Base-by-base conservation (phyloP, 2,888 invertebrate species). In the Deilephila elpenor region DNA sequence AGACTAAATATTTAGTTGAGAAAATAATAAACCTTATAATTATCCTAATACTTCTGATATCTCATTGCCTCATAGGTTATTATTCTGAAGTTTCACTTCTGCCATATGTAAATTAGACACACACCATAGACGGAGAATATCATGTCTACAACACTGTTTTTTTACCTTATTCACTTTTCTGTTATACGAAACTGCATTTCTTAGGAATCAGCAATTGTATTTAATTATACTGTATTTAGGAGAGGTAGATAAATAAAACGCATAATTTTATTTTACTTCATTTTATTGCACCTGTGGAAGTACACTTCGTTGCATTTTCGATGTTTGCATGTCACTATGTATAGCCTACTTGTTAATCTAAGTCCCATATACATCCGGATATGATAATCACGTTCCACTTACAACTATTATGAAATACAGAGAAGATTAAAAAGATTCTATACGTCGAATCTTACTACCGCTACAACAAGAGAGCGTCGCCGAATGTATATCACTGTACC, bases 271-370 rank as follows among this genome's bases (percentile, higher is more conserved):
- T 84, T 80, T 90, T 88, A 89, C 85, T 89, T 91, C 87, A 90
- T 86, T 94, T 94, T 94, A 94, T 94, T 94, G 94, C 94, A 94
- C 94, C 91, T 92, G 91, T 86, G 86, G 89, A 94, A 93, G 93
- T 94, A 94, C 94, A 94, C 90, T 93, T 93, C 88, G 90, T 93
- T 91, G 89, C 87, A 90, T 73, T 37, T 73, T 73, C 72, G 72
- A 73, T 73, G 72, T 73, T 64, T 73, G 62, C 59, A 67, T 44
- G 51, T 67, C 51, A 67, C 67, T 67, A 67, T 67, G 51, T 67
- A 34, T 67, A 67, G 20, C 51, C 67, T 67, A 67, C 51, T 25
- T 44, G 67, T 67, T 67, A 51, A 29, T 67, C 67, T 67, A 67
- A 67, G 44, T 67, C 67, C 67, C 67, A 67, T 67, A 67, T 67